Conservation (phyloP, 2,888 invertebrate genomes). For the Sclerodermus sp. region DNA sequence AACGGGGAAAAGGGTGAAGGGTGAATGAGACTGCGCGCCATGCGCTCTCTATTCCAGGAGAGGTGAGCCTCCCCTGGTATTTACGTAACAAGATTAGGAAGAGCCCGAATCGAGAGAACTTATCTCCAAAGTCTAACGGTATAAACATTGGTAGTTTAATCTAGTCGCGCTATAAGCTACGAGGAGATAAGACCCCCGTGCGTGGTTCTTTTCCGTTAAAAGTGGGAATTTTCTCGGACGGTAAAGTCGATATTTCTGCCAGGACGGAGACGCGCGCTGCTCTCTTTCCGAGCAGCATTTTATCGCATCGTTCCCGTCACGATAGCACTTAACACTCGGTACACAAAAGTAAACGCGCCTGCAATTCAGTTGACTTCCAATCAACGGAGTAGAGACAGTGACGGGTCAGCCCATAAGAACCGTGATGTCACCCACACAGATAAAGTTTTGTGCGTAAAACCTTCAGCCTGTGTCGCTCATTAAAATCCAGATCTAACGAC, state of each 20-base stretch:
- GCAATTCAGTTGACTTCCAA: no score
- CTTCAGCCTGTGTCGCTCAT: no score
- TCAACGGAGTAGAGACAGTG: no score
- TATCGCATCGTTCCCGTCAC: no score
- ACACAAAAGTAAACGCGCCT: no score
- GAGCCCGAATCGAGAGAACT: constrained; percentile 20
- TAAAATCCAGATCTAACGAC: no score
- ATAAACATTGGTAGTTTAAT: constrained; percentile 19
- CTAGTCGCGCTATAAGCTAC: constrained; percentile 10
- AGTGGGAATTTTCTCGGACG: background rate
- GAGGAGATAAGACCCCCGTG: constrained; percentile 15
- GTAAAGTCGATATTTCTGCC: background rate
- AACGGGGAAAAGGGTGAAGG: background rate
- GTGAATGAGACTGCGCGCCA: background rate
- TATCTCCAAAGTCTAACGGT: constrained; percentile 18
- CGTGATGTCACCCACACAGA: no score
- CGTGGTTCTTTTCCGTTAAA: constrained; percentile 15
- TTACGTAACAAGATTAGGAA: constrained; percentile 25
- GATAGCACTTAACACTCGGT: no score
- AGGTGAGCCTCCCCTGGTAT: constrained; percentile 13
- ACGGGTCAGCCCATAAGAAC: no score
- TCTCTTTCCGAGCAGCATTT: no score
- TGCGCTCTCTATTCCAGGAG: background rate
- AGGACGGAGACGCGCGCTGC: no score
- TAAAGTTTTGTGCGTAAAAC: no score